Conservation (phyloP, 2,113 vertebrate genomes). For the Sebastes schlegelii region DNA sequence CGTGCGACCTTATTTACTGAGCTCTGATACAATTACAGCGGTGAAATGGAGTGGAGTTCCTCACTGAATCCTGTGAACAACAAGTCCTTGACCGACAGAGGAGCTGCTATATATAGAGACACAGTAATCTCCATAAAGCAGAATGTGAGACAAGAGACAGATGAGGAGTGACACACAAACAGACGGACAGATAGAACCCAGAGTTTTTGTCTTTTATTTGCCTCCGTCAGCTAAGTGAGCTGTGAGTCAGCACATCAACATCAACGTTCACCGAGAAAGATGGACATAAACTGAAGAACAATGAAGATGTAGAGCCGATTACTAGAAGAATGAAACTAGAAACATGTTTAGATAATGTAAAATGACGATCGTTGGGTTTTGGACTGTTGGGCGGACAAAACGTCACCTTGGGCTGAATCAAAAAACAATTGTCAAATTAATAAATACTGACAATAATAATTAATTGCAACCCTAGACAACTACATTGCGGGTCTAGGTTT, state of each 20-base stretch:
- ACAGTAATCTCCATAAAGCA: conserved; percentile 16
- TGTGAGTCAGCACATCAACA: conserved; percentile 47
- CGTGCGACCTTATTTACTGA: conserved; percentile 20
- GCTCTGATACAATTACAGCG: conserved; percentile 37
- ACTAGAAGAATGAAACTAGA: background rate
- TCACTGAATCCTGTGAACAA: conserved; percentile 27
- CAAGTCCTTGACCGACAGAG: conserved; percentile 44
- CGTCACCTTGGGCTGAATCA: background rate
- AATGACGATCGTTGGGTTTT: background rate
- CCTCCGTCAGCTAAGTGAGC: conserved; percentile 17
- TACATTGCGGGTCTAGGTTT: background rate
- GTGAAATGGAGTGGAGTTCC: conserved; percentile 6
- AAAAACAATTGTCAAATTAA: background rate
- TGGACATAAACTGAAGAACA: background rate
- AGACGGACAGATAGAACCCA: background rate
- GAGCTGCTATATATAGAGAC: conserved; percentile 32
- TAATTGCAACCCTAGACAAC: background rate
- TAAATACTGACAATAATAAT: background rate
- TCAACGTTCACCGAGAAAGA: background rate
- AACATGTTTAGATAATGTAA: background rate
- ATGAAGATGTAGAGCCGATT: background rate
- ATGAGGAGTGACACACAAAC: conserved; percentile 15
- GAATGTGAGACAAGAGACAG: conserved; percentile 15
- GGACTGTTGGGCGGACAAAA: background rate
- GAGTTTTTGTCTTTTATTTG: conserved; percentile 3